Conservation (phyloP, 2,797 vertebrate species). For the Ctenopoma kingsleyae region DNA sequence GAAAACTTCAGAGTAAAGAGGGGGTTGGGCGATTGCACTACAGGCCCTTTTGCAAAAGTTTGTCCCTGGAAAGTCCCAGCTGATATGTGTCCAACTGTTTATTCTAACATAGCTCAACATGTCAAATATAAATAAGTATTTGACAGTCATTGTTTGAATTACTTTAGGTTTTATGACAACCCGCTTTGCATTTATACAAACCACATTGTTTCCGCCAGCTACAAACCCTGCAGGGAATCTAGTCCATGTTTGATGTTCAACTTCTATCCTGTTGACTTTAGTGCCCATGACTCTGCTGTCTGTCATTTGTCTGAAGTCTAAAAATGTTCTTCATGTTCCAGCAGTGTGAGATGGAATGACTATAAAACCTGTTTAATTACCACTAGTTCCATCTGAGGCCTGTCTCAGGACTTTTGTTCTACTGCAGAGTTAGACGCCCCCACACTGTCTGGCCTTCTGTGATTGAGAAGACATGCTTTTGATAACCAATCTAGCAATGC, state of each 20-base stretch:
- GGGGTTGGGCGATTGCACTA: background rate
- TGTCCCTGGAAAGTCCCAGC: conserved; percentile 3
- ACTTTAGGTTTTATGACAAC: conserved; percentile 17
- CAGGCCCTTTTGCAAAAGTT: background rate
- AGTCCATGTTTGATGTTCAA: conserved; percentile 42
- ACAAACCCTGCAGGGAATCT: conserved; percentile 23
- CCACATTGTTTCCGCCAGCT: conserved; percentile 12
- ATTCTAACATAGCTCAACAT: background rate
- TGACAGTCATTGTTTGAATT: conserved; percentile 16
- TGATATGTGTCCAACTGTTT: background rate
- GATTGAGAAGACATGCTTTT: conserved; percentile 46
- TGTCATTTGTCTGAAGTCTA: conserved; percentile 48
- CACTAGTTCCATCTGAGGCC: conserved; percentile 22
- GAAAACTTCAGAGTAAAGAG: conserved; percentile 4
- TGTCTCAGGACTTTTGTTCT: conserved; percentile 37
- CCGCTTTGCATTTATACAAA: conserved; percentile 22
- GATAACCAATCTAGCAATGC: conserved; percentile 39
- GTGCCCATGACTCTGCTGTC: conserved; percentile 12
- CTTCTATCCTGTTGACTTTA: conserved; percentile 38
- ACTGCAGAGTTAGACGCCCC: conserved; percentile 20
- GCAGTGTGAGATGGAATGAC: conserved; percentile 33
- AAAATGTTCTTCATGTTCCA: conserved; percentile 33
- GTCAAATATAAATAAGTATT: background rate
- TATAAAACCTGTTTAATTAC: conserved; percentile 59
- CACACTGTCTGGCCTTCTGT: conserved; percentile 56